Percentiles rank a stretch among this genome's conserved stretches.
Evolutionary conservation across 2,797 vertebrate species (phyloP).

Genomic region (Diceros bicornis): DNA sequence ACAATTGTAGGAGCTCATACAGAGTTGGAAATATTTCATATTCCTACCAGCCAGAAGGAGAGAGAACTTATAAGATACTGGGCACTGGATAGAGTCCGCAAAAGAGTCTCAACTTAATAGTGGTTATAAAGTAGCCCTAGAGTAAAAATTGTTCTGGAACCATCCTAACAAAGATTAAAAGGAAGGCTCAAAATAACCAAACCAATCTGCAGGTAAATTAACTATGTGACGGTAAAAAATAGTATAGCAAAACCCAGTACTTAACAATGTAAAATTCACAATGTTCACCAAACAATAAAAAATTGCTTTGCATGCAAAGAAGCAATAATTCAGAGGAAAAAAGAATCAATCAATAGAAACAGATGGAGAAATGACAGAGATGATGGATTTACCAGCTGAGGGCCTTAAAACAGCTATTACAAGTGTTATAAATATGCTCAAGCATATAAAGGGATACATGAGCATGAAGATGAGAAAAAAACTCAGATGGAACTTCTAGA

Average conservation of each 20-base stretch:
- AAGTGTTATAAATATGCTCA: background rate
- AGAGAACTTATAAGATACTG: background rate
- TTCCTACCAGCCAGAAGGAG: background rate
- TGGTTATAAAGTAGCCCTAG: background rate
- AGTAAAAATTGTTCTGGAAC: background rate
- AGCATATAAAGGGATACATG: background rate
- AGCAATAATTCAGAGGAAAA: background rate
- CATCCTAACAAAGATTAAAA: background rate
- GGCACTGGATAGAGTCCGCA: background rate
- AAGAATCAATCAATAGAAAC: background rate
- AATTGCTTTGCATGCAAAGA: background rate
- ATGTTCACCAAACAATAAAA: background rate
- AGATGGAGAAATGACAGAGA: slow-evolving; percentile 3
- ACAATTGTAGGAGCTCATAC: background rate
- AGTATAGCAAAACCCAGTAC: background rate
- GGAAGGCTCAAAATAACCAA: background rate
- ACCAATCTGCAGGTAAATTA: background rate
- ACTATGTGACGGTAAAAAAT: background rate
- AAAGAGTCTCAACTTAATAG: background rate
- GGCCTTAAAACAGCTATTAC: background rate
- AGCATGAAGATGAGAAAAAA: background rate
- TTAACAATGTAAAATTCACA: background rate
- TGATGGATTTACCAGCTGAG: background rate
- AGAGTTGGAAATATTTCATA: background rate
- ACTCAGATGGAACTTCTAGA: background rate